Evolutionary conservation across 2,888 invertebrate species (phyloP), one percentile per base, ranked within the genome.

Genomic region (Anoncus sp.): DNA sequence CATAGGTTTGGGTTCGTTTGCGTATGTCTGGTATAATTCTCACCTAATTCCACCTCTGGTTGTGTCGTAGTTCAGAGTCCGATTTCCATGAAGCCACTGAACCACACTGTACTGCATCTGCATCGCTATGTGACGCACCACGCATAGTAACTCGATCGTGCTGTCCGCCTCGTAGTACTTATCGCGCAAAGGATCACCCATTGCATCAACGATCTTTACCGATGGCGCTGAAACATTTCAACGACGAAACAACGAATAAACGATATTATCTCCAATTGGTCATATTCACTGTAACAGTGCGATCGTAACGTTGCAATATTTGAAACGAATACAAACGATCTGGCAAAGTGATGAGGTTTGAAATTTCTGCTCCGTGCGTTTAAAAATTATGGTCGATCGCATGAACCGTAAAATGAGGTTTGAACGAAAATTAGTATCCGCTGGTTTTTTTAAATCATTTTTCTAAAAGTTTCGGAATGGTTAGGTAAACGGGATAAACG

Each of bases 161-260:
- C 94, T 94, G 85, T 95, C 95, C 0, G 94, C 94, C 85, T 95
- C 94, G 88, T 94, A 94, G 87, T 93, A 94, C 87, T 94, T 94
- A 90, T 94, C 94, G 62, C 92, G 90, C n/a, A 95, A 92, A 10
- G 94, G 93, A 7, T 93, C 93, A 0, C 95, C 95, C 57, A 94
- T 93, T 81, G 94, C 94, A 85, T 95, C 95, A 9, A 94, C 93
- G 82, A 95, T 95, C 91, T 93, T 93, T 16, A 95, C 94, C 91
- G 95, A 94, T 16, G 95, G 95, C 16, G 94, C 95, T 95, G 91
- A 1, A 86, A 88, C 79, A 83, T 35, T 73, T 27, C 38, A 66
- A 69, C 9, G 24, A 45, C 20, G 12, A n/a, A 31, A 59, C n/a
- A 5, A 3, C 40, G 1, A 59, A 60, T 60, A 6, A 69, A 67